Base-by-base conservation (phyloP, 2,797 vertebrate genomes). In the Chelidonichthys spinosus region DNA sequence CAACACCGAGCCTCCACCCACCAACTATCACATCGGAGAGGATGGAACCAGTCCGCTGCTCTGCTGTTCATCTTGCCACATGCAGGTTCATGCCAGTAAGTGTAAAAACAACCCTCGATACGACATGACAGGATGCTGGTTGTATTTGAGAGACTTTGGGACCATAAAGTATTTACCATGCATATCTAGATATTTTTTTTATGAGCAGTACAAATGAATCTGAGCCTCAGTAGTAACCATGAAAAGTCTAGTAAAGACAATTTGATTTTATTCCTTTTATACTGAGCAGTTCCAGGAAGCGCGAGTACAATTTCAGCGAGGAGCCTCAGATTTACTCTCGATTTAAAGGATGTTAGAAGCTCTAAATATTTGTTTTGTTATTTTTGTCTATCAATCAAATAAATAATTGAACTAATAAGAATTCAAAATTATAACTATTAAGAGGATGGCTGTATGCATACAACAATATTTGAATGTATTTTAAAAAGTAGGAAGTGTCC, bases 81-180 rank as follows among this genome's bases (percentile, higher is more conserved):
- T 99, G 90, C 98, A 98, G 86, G 98, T 97, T 85, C 98, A 99
- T 58, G 96, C 97, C 52, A 99, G 98, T 99, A 85, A 97, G 98
- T 97, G 54, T 43, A 47, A 47, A 68, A 25, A 25, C 25, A 25
- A 44, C 2, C 40, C 9, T n/a, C 3, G 40, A 6, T 25, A 25
- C 25, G 25, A 25, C 25, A 25, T 25, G 4, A 63, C 37, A 52
- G 10, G 2, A 10, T 39, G 32, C 11, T 66, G 13, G 40, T 11
- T 44, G 35, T 46, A 14, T 59, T 52, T 58, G 53, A 39, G 13
- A 18, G 56, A 43, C 63, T 7, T 0, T 32, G 11, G 32, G n/a
- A 44, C 35, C 54, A 18, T 37, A 71, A 59, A 10, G 9, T n/a
- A 0, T n/a, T 63, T 50, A 33, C 13, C 13, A 2, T n/a, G 3